Base-by-base conservation (phyloP, 2,888 invertebrate species). In the Pterobdella sp. region DNA sequence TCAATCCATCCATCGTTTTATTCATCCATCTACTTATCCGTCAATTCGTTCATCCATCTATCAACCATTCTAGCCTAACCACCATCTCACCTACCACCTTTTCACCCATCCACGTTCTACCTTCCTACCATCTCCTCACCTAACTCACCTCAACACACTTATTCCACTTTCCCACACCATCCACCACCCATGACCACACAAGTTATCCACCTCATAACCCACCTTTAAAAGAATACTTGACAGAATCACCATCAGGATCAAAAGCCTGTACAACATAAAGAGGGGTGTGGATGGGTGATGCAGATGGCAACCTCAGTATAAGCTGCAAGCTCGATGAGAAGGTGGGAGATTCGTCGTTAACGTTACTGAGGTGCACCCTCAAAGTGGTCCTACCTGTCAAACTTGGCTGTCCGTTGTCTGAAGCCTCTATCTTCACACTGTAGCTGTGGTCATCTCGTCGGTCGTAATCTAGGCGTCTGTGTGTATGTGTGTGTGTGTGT, bases 331-430 rank as follows among this genome's bases (percentile, higher is more conserved):
- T 22, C n/a, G 1, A n/a, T n/a, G 68, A 1, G 32, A 56, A 52
- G 32, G 52, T 32, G n/a, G 96, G 96, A 81, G 93, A 92, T 84
- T 96, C 95, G 82, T 96, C 95, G 84, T 96, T 96, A 84, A 95
- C 94, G 81, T 96, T 96, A 81, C 94, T 94, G n/a, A 95, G 95
- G 82, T 94, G 94, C 73, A 96, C 90, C 74, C 94, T 88, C 26
- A 96, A 94, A 0, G 93, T 94, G 0, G 95, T 94, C 0, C 91
- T 91, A 67, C 94, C 94, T 0, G 91, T 93, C 83, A 92, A 91
- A 0, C 93, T 88, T 0, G 94, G 94, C 82, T 92, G 92, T 2
- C 96, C 96, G 84, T 92, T 93, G 82, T 96, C 96, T 82, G 91
- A 92, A 10, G 95, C 95, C 1, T 93, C 93, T 32, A 96, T 64